Conservation (phyloP, 1,140 invertebrate species). For the Lepidurus couesii region DNA sequence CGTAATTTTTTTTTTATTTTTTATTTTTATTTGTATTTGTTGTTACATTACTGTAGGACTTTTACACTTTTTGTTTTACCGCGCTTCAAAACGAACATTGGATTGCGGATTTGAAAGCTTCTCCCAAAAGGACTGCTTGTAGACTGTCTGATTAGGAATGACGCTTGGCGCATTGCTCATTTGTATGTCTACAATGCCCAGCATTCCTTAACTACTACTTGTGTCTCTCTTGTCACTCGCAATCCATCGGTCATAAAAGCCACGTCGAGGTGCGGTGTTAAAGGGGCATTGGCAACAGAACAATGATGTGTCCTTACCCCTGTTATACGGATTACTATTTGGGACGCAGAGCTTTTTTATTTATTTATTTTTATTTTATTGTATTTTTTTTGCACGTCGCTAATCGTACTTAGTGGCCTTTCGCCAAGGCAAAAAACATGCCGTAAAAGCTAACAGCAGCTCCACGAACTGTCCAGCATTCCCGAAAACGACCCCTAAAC, state of each 20-base stretch:
- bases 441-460: neutral
- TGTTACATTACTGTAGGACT: too few relatives aligned
- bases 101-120: neutral
- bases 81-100: neutral
- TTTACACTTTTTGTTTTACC: too few relatives aligned
- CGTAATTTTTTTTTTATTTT: too few relatives aligned
- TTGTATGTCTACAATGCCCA: slow-evolving; percentile 19
- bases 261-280: neutral
- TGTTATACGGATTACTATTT: neutral
- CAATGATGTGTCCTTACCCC: neutral
- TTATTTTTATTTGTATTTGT: too few relatives aligned
- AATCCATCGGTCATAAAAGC: slow-evolving; percentile 4
- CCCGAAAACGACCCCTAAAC: neutral
- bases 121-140: neutral
- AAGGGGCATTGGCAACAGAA: neutral
- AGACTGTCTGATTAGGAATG: slow-evolving; percentile 14
- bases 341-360: neutral
- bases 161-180: neutral
- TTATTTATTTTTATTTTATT: neutral
- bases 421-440: neutral
- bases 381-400: neutral
- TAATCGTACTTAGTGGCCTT: neutral
- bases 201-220: neutral
- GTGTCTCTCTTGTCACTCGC: neutral
- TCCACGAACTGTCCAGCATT: neutral